Evolutionary conservation across 1,140 invertebrate species (phyloP).

Genomic region (Aphelenchoides avenae): DNA sequence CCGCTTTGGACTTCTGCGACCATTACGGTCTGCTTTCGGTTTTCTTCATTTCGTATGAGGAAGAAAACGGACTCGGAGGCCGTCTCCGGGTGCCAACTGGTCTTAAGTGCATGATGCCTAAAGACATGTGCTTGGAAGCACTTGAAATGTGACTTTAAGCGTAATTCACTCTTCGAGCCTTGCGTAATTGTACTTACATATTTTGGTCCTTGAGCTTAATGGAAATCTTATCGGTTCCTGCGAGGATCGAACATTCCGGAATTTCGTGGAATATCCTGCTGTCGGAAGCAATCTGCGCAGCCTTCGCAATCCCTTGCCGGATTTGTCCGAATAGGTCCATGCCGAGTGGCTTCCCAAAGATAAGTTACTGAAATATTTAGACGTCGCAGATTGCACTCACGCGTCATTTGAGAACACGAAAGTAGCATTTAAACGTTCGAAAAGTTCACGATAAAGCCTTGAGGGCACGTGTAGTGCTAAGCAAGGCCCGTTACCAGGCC

Average conservation of each 20-base stretch:
- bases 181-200: constrained; percentile 27
- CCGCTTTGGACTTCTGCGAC: constrained; percentile 14
- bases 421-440: constrained; percentile 7
- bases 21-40: constrained; percentile 26
- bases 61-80: constrained; percentile 24
- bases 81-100: constrained; percentile 10
- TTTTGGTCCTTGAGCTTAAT: constrained; percentile 34
- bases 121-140: not conserved
- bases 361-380: not conserved
- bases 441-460: not conserved
- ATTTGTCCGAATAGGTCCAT: constrained; percentile 34
- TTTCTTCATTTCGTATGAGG: constrained; percentile 28
- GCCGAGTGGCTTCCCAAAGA: not conserved
- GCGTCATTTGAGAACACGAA: constrained; percentile 1
- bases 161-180: not conserved
- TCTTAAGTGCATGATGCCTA: constrained; percentile 3
- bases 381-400: not conserved
- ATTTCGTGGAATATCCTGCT: constrained; percentile 32
- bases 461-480: not conserved
- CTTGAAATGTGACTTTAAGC: not conserved
- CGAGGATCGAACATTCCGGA: constrained; percentile 31
- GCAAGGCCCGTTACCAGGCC: not conserved
- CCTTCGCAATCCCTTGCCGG: constrained; percentile 31
- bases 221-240: constrained; percentile 17
- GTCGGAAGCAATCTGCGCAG: constrained; percentile 25